Base-by-base conservation (phyloP, 2,888 invertebrate species). In the Synergus japonicus region DNA sequence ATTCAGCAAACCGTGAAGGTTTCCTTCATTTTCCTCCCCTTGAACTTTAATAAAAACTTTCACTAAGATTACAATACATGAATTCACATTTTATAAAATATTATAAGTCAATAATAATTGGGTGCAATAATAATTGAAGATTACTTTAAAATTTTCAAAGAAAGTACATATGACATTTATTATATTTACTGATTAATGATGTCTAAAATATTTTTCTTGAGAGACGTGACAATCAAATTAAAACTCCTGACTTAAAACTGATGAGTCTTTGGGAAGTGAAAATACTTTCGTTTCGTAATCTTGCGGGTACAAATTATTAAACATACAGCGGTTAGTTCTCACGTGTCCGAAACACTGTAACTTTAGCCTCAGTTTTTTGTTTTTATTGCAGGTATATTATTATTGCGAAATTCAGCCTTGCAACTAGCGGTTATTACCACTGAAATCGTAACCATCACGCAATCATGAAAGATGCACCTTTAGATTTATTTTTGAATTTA, bases 21-120 rank as follows among this genome's bases (percentile, higher is more conserved):
- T 60, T 60, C 60, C 12, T 60, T 60, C 12, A 60, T 60, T 22
- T 60, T 60, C 18, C 60, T n/a, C 12, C 4, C 22, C 60, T 60
- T 60, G 60, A 60, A 60, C 60, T 60, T 60, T 60, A 22, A 60
- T 18, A 60, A 60, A 60, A 60, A 60, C 60, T 60, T 60, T 60
- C 60, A 60, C 60, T 2, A 22, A 22, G 60, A 60, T 60, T 60
- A 22, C 18, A 60, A 22, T 60, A 12, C n/a, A 54, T 54, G 7
- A 54, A 54, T 7, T 54, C 8, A 5, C 15, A 15, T n/a, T 49
- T n/a, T 49, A 49, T n/a, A 49, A 7, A 49, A 49, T n/a, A 15
- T 49, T n/a, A n/a, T 5, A 7, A n/a, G 1, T 15, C 2, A 49
- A 10, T 22, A 49, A 10, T 22, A 0, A 22, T 29, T 29, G 2